Conservation (phyloP, 2,888 invertebrate genomes). For the Drosophila anomalata region DNA sequence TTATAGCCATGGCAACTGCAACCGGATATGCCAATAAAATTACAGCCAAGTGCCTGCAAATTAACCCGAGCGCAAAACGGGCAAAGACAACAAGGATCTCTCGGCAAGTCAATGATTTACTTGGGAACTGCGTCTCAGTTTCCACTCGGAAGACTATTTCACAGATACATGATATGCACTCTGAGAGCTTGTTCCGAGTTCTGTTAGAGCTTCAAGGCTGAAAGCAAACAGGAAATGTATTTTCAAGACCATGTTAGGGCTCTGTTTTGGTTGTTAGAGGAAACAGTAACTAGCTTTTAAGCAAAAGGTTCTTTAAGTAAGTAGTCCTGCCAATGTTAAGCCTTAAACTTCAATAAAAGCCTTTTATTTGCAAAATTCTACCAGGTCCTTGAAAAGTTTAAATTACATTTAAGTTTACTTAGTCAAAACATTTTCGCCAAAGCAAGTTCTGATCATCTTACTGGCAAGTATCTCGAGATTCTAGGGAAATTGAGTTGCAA, state of each 20-base stretch:
- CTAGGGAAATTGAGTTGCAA: constrained; percentile 34
- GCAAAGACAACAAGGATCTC: constrained; percentile 15
- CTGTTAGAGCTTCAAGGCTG: constrained; percentile 14
- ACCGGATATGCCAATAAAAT: constrained; percentile 53
- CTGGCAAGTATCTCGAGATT: constrained; percentile 7
- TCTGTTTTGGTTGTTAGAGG: background rate
- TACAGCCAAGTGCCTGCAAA: constrained; percentile 54
- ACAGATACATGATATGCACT: background rate
- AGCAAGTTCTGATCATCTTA: constrained; percentile 13
- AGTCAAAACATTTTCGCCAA: constrained; percentile 21
- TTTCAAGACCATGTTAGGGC: background rate
- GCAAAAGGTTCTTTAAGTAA: background rate
- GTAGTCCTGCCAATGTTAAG: background rate
- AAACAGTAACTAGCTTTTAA: background rate
- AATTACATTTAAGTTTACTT: constrained; percentile 36
- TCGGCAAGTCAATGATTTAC: constrained; percentile 26
- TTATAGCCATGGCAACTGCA: constrained; percentile 13
- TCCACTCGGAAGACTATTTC: constrained; percentile 14
- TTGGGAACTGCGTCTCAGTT: constrained; percentile 18
- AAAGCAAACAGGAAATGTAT: constrained; percentile 1
- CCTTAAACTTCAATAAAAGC: constrained; percentile 3
- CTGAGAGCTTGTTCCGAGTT: constrained; percentile 9
- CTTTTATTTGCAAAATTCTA: constrained; percentile 9
- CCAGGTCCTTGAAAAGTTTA: constrained; percentile 33
- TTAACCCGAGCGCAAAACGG: constrained; percentile 53